Base-by-base conservation (phyloP, 2,113 vertebrate genomes). In the Diglossa brunneiventris region DNA sequence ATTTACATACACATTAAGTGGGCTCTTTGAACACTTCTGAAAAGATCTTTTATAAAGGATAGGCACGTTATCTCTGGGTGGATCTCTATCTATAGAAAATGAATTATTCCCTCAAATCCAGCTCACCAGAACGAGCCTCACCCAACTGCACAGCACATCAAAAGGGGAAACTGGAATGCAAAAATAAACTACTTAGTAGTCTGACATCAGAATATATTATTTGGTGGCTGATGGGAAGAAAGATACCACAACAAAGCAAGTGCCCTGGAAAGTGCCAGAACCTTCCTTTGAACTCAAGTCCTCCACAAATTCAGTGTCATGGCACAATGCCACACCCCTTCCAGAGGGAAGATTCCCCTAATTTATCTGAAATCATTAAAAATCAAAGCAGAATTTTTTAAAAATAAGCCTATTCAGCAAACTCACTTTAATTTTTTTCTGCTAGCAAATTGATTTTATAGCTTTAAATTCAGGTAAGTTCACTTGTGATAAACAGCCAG, bases 1-100 rank as follows among this genome's bases (percentile, higher is more conserved):
- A 56, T 56, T 91, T 75, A 85, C 23, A 67, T 13, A 37, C 6
- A 49, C 0, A 46, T 30, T 14, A 53, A 41, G 20, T 39, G 39
- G 41, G 52, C 24, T 75, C 52, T 52, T 73, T 5, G 19, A 41
- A 63, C 15, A 41, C 7, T 55, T 46, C 18, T 59, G 49, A 10
- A 33, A 31, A 55, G 52, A 10, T 21, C 52, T 35, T 74, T 59
- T 47, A 10, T 5, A 23, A 37, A 42, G 6, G 21, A 68, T 26
- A 58, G 18, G 4, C 0, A 0, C 37, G 15, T 31, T 90, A 56
- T 18, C 47, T 62, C 15, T 19, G 12, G 13, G 16, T 10, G 83
- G 35, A 6, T 76, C 61, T 59, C 14, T 14, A 24, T 35, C 59
- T 50, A 15, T 1, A 59, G 26, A 83, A 50, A 85, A 79, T 21